A percentile compares a stretch with the other conserved stretches of the same genome.
phyloP scores from a whole-genome alignment of 1,140 invertebrate species.

The Drosophila lacertosa region DNA sequence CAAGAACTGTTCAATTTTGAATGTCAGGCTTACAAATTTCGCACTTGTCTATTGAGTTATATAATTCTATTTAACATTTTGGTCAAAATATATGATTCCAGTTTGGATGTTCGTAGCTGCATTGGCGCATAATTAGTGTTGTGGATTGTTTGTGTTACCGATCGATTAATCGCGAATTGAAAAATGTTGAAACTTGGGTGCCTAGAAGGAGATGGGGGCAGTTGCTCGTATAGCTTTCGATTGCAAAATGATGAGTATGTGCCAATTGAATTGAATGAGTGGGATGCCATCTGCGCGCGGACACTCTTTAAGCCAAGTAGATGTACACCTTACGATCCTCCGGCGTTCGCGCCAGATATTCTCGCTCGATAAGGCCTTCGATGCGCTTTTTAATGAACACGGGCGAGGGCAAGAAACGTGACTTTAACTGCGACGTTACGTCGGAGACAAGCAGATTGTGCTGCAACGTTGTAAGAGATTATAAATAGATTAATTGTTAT shows the following conservation, averaged over 20 bases:
- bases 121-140: conserved; percentile 15
- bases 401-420: conserved; percentile 98
- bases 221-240: conserved; percentile 9
- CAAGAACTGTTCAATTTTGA: conserved; percentile 71
- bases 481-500: not conserved
- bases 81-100: conserved; percentile 63
- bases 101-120: conserved; percentile 22
- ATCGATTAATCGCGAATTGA: conserved; percentile 23
- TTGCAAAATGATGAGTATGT: conserved; percentile 29
- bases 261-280: conserved; percentile 19
- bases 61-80: conserved; percentile 50
- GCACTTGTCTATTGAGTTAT: conserved; percentile 43
- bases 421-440: conserved; percentile 98
- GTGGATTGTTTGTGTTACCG: conserved; percentile 21
- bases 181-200: conserved; percentile 10
- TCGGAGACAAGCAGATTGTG: conserved; percentile 98
- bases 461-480: conserved; percentile 82
- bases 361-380: conserved; percentile 99
- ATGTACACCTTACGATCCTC: conserved; percentile 98
- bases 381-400: conserved; percentile 99
- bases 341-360: conserved; percentile 98
- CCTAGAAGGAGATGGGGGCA: not conserved
- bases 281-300: conserved; percentile 9
- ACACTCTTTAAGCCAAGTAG: conserved; percentile 90
- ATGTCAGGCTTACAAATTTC: conserved; percentile 62